Evolutionary conservation across 2,888 invertebrate species (phyloP), one percentile per base, ranked within the genome.

Genomic region (Eueremaeus valkanovi): DNA sequence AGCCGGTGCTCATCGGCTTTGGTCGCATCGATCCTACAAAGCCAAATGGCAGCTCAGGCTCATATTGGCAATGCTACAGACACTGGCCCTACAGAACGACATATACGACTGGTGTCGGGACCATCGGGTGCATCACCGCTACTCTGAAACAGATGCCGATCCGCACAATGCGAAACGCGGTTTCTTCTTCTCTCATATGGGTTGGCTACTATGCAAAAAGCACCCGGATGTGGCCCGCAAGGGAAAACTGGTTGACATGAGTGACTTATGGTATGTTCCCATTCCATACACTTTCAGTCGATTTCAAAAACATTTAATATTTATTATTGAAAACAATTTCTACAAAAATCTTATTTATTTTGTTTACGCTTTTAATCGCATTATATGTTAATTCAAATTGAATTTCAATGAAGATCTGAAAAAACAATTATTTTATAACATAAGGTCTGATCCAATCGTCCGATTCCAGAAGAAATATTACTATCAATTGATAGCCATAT

Each of bases 1-100:
- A 1, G 95, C 91, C 0, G 97, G 96, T 3, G 94, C 94, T 0
- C 97, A 97, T 83, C 87, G 97, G 79, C 86, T 95, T n/a, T 97
- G 95, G 94, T 89, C 94, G 0, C 97, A 97, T 84, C 87, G 90
- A 80, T 86, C 93, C 0, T 97, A 94, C 84, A 95, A 95, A 84
- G 97, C 96, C 0, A 90, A 88, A 79, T 87, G 90, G 85, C 95
- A 92, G 0, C 84, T 95, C 77, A 87, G 93, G 76, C 82, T 93
- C 5, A 84, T 93, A 77, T 86, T 97, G 16, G 90, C 91, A 81
- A 77, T 92, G 66, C 87, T 90, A 81, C 93, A 95, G 84, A 91
- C 92, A 1, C 85, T 91, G 81, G 92, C 95, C 18, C 66, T 75
- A 3, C 68, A 83, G 81, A 83, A 83, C 76, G 81, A 82, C 77